phyloP scores from a whole-genome alignment of 2,113 vertebrate species.

The Hippopotamus amphibius region DNA sequence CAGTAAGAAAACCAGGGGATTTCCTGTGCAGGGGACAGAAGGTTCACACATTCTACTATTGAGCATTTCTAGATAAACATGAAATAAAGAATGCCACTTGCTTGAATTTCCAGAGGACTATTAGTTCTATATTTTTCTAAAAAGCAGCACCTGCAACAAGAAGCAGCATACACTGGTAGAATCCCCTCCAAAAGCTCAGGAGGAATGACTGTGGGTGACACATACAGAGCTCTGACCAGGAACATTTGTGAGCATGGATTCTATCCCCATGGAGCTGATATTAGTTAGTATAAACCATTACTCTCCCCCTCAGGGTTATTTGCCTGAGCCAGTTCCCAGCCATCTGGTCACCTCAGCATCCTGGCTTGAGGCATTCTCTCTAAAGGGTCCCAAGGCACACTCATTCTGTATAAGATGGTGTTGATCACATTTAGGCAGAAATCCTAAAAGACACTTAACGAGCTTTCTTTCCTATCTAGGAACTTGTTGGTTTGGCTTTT shows the following conservation, averaged over 20 bases:
- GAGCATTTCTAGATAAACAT: background rate
- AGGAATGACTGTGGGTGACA: background rate
- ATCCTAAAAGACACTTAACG: background rate
- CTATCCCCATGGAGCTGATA: background rate
- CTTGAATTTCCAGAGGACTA: background rate
- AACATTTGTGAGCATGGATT: background rate
- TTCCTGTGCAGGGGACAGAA: background rate
- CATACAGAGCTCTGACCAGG: background rate
- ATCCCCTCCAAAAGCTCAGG: background rate
- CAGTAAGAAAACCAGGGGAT: background rate
- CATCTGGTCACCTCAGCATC: background rate
- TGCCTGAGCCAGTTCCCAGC: background rate
- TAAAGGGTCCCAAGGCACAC: background rate
- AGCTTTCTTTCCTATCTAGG: constrained; percentile 39
- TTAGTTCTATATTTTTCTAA: constrained; percentile 25
- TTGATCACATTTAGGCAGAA: constrained; percentile 2
- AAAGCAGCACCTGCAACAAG: background rate
- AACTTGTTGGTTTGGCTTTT: constrained; percentile 50
- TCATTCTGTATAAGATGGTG: background rate
- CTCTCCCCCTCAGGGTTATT: background rate
- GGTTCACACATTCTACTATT: background rate
- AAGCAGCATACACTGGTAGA: background rate
- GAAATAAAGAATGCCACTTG: background rate
- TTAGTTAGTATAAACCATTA: background rate
- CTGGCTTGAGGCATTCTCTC: background rate